Evolutionary conservation across 2,888 invertebrate species (phyloP).

Genomic region (Chloroclystis v-ata): DNA sequence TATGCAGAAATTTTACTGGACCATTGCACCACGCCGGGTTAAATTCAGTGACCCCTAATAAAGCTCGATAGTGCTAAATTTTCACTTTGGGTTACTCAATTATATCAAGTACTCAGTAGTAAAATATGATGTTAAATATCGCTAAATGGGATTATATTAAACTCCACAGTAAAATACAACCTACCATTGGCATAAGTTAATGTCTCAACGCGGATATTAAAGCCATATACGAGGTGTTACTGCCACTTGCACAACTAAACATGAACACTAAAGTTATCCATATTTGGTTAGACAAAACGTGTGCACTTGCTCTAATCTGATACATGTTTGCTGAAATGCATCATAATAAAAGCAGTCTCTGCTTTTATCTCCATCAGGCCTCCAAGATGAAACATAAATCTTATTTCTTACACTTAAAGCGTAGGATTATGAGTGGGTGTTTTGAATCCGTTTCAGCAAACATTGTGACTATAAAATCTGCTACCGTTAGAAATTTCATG

Average conservation of each 20-base stretch:
- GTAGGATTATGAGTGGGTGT: conserved; percentile 28
- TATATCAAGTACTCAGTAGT: no score
- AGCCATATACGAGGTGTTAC: conserved; percentile 13
- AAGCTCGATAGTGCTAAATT: conserved; percentile 57
- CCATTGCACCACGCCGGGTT: conserved; percentile 69
- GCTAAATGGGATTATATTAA: no score
- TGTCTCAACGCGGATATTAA: conserved; percentile 1
- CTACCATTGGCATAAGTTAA: no score
- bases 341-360: conserved; percentile 23
- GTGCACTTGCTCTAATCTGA: conserved; percentile 26
- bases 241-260: conserved; percentile 9
- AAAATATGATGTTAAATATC: no score
- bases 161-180: no score
- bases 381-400: conserved; percentile 40
- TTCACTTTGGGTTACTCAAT: conserved; percentile 32
- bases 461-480: conserved; percentile 8
- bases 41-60: conserved; percentile 69
- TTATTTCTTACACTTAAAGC: conserved; percentile 26
- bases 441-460: conserved; percentile 15
- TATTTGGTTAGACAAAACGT: conserved; percentile 18
- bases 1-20: conserved; percentile 74
- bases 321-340: conserved; percentile 18
- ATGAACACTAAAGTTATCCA: conserved; percentile 13
- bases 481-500: conserved; percentile 13
- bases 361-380: conserved; percentile 37